These are phyloP conservation scores for Columba janthina DNA, from an alignment of 2,113 vertebrate species.

Conservation along the genomic window DNA sequence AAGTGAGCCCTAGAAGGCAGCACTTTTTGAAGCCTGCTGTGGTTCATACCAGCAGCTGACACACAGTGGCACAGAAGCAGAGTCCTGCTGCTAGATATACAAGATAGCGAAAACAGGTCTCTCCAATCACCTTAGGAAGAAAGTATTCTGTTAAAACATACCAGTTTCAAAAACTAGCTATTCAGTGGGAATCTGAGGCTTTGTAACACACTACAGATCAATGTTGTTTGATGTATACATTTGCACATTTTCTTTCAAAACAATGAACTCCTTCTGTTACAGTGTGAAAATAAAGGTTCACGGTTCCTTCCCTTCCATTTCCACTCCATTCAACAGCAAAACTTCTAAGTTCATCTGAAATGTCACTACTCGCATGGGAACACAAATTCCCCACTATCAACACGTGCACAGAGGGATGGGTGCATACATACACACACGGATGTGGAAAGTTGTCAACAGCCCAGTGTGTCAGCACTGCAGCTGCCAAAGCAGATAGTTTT, in stretches of 20 bases:
- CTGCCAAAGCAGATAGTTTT: background rate
- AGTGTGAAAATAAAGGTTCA: background rate
- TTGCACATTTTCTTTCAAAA: background rate
- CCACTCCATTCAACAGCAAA: background rate
- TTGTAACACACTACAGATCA: background rate
- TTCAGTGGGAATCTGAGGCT: background rate
- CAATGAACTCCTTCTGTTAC: background rate
- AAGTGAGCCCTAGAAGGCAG: background rate
- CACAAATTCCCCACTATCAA: background rate
- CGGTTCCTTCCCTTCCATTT: background rate
- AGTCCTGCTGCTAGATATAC: background rate
- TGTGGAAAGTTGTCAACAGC: background rate
- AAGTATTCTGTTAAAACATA: background rate
- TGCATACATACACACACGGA: accelerated
- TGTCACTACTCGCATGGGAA: background rate
- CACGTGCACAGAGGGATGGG: background rate
- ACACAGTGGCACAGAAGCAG: background rate
- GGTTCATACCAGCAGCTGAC: background rate
- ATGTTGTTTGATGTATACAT: background rate
- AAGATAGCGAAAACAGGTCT: background rate
- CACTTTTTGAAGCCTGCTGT: background rate
- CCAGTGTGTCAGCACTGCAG: background rate
- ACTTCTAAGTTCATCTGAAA: background rate
- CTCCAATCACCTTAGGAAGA: background rate
- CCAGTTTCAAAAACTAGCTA: background rate